Evolutionary conservation across 2,888 invertebrate species (phyloP), one percentile per base, ranked within the genome.

Genomic region (Pantelozetes paolii): DNA sequence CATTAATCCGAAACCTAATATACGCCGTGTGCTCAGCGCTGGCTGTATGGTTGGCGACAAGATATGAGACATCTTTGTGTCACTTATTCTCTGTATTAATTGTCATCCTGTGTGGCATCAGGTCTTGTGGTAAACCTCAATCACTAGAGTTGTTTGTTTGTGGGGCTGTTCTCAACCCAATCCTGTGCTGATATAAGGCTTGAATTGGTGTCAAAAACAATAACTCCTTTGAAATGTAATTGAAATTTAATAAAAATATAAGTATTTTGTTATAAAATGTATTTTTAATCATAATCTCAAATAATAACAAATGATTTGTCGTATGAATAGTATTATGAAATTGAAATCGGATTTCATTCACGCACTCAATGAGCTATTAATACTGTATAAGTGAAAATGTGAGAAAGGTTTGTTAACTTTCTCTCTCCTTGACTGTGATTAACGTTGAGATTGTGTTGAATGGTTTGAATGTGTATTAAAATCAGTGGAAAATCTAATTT

Each of bases 51-150:
- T 15, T n/a, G 30, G 28, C 6, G 32, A 62, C 32, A 32, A 62
- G 62, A 62, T 36, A 62, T n/a, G 30, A 62, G 62, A 62, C 62
- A 62, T 62, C 32, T 36, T 62, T 36, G 20, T 32, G 32, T 62
- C 62, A 15, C n/a, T 32, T 11, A 23, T 1, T 26, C 2, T 32
- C 30, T 11, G 5, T 62, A 30, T n/a, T 36, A 36, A 20, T 62
- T 32, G 30, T 3, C 20, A 18, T 62, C 59, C 32, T 62, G 62
- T 62, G 62, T 36, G 62, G 62, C 23, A 59, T 59, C 23, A 59
- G 28, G 23, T 59, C 20, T n/a, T 20, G 28, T 15, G 28, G 28
- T n/a, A n/a, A 23, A 11, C 11, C 15, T 26, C 15, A 18, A 62
- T 62, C 32, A 6, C 15, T 36, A 20, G 6, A 62, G 8, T 1